A percentile compares a stretch with the other conserved stretches of the same genome.
Conservation (phyloP, 2,113 vertebrate genomes). For the Misgurnus mizolepis region DNA sequence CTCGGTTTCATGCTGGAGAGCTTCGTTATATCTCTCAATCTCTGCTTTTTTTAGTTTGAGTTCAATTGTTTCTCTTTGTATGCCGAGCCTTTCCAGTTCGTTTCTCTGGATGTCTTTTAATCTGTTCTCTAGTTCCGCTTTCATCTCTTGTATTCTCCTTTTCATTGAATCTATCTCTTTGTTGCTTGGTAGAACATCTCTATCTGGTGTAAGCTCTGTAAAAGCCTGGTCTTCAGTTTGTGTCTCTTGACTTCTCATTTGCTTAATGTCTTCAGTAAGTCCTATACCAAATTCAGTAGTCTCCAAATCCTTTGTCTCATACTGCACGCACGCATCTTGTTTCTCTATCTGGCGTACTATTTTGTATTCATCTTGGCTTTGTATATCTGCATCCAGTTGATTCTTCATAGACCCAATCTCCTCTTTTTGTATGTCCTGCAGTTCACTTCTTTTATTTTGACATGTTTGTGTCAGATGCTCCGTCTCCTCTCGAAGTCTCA, state of each 20-base stretch:
- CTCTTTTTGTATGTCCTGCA: not conserved
- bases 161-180: constrained; percentile 22
- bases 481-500: constrained; percentile 24
- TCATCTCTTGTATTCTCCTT: constrained; percentile 33
- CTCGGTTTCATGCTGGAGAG: constrained; percentile 4
- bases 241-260: not conserved
- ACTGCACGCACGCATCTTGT: too few species aligned
- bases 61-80: constrained; percentile 43
- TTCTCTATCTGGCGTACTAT: not conserved
- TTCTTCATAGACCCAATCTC: constrained; percentile 3
- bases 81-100: constrained; percentile 43
- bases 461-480: constrained; percentile 28
- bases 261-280: not conserved
- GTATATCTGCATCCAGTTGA: constrained; percentile 13
- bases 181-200: not conserved
- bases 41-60: constrained; percentile 31
- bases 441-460: constrained; percentile 32
- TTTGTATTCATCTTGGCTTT: not conserved
- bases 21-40: constrained; percentile 33
- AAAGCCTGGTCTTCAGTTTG: constrained; percentile 15
- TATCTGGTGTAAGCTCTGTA: not conserved
- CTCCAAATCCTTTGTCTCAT: not conserved
- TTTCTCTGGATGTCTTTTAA: constrained; percentile 46
- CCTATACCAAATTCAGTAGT: not conserved
- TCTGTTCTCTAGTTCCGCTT: constrained; percentile 30